Conservation (phyloP, 1,140 invertebrate genomes). For the Periplaneta americana region DNA sequence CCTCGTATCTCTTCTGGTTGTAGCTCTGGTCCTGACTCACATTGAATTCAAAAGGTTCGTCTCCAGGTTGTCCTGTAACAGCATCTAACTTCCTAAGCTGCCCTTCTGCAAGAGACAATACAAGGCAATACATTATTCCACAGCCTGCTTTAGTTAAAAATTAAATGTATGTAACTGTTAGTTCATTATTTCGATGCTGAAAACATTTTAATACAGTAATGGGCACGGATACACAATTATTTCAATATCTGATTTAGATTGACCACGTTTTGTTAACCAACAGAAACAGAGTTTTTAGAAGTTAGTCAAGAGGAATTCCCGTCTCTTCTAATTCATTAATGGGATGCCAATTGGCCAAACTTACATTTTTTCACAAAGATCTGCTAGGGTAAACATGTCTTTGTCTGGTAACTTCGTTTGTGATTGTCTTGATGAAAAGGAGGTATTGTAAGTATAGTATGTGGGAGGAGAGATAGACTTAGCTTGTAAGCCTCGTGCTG, state of each 20-base stretch:
- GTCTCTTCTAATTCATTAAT: too few relatives aligned
- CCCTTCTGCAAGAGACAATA: constrained; percentile 38
- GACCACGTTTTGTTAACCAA: background rate
- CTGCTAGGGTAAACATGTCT: too few relatives aligned
- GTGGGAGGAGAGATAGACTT: too few relatives aligned
- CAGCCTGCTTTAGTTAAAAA: too few relatives aligned
- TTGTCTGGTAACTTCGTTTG: too few relatives aligned
- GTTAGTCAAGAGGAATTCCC: too few relatives aligned
- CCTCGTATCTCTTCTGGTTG: constrained; percentile 66
- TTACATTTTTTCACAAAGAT: too few relatives aligned
- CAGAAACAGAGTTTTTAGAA: background rate
- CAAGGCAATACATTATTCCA: too few relatives aligned
- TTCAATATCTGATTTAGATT: background rate
- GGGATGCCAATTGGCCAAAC: too few relatives aligned
- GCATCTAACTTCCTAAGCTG: constrained; percentile 49
- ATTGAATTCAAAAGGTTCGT: constrained; percentile 56
- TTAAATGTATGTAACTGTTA: background rate
- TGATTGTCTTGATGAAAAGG: too few relatives aligned
- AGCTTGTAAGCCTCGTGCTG: too few relatives aligned
- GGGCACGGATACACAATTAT: background rate
- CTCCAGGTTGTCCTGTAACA: constrained; percentile 37
- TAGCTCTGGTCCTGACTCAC: constrained; percentile 49
- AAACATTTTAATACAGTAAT: background rate
- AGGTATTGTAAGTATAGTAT: too few relatives aligned
- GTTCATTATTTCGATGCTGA: background rate